phyloP scores from a whole-genome alignment of 1,140 invertebrate genomes.

The Chrysoperla carnea region DNA sequence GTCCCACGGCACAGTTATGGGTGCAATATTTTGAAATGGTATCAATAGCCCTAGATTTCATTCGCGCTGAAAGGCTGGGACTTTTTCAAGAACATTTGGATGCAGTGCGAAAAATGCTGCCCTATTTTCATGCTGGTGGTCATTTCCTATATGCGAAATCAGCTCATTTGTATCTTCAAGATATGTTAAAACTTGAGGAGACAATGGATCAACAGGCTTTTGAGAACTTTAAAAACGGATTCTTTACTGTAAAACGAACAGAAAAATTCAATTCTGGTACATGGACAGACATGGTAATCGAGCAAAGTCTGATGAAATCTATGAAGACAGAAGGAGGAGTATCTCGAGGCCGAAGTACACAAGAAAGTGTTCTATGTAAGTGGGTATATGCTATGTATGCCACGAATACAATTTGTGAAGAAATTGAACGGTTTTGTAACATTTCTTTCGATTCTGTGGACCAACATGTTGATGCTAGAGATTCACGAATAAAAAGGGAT shows the following conservation, averaged over 20 bases:
- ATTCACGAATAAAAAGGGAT: conserved; percentile 14
- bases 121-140: conserved; percentile 24
- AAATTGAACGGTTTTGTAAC: conserved; percentile 14
- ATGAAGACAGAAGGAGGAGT: conserved; percentile 20
- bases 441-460: conserved; percentile 13
- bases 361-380: conserved; percentile 18
- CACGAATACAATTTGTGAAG: conserved; percentile 13
- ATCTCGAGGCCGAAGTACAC: conserved; percentile 16
- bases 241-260: conserved; percentile 17
- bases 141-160: conserved; percentile 28
- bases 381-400: conserved; percentile 12
- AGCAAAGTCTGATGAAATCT: conserved; percentile 20
- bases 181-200: conserved; percentile 13
- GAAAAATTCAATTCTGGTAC: conserved; percentile 23
- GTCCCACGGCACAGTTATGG: conserved; percentile 14
- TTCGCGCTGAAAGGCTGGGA: conserved; percentile 14
- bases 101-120: conserved; percentile 22
- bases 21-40: conserved; percentile 18
- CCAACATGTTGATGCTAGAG: conserved; percentile 19
- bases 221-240: conserved; percentile 16
- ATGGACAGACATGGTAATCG: conserved; percentile 22
- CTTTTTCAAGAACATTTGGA: conserved; percentile 20
- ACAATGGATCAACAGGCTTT: conserved; percentile 15
- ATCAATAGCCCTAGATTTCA: conserved; percentile 12
- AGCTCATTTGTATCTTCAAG: conserved; percentile 23